phyloP scores from a whole-genome alignment of 2,113 vertebrate species.

The Triplophysa dalaica region DNA sequence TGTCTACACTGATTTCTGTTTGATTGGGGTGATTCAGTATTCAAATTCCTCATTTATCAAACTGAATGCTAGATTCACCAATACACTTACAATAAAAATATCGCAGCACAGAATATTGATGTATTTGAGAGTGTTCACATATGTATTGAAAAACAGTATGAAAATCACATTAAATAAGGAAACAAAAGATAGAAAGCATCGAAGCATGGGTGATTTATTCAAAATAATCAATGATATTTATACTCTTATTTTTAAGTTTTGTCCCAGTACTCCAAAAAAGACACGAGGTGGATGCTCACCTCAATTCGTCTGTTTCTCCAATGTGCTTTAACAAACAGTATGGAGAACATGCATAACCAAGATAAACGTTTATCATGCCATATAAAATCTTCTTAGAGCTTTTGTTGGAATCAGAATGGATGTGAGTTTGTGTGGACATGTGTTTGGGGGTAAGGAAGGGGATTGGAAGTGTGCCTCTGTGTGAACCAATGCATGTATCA shows the following conservation, averaged over 20 bases:
- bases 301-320: conserved; percentile 63
- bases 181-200: too few relatives aligned
- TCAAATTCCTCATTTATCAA: too few relatives aligned
- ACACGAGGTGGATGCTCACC: conserved; percentile 51
- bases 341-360: conserved; percentile 66
- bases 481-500: conserved; percentile 41
- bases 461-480: too few relatives aligned
- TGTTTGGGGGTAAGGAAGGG: not conserved
- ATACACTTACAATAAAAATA: too few relatives aligned
- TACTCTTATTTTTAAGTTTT: conserved; percentile 18
- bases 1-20: too few relatives aligned
- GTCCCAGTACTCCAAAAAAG: conserved; percentile 51
- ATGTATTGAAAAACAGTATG: too few relatives aligned
- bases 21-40: too few relatives aligned
- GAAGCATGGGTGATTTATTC: too few relatives aligned
- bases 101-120: too few relatives aligned
- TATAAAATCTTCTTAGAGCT: conserved; percentile 63
- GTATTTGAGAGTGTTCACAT: too few relatives aligned
- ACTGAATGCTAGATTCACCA: too few relatives aligned
- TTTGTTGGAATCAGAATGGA: conserved; percentile 64
- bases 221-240: not conserved
- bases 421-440: conserved; percentile 47
- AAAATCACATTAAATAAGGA: too few relatives aligned
- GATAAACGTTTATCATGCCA: conserved; percentile 57
- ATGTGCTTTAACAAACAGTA: conserved; percentile 61